A percentile compares a stretch with the other conserved stretches of the same genome.
Evolutionary conservation across 2,113 vertebrate genomes (phyloP).

Genomic region (Peromyscus polionotus): DNA sequence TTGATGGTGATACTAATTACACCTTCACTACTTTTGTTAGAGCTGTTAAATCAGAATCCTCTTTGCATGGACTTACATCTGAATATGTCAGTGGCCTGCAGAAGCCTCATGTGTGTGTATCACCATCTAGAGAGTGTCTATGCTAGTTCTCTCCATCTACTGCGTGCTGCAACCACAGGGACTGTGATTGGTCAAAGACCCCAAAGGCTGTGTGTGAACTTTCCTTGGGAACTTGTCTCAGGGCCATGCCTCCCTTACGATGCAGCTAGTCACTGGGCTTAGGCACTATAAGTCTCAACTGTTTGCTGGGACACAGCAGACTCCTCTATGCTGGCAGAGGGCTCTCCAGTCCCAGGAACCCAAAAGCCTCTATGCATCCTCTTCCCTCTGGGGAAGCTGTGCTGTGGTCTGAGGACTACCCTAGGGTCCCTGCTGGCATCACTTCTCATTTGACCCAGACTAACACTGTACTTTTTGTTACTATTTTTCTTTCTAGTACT

Average conservation of each 20-base stretch:
- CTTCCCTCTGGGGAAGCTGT: background rate
- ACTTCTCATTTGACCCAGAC: background rate
- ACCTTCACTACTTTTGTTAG: background rate
- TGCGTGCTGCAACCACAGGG: background rate
- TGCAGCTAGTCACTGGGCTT: background rate
- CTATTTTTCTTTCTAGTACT: conserved; percentile 34
- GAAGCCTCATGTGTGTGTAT: background rate
- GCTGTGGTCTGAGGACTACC: background rate
- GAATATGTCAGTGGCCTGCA: background rate
- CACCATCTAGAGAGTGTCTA: background rate
- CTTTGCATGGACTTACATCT: background rate
- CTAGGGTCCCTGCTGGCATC: background rate
- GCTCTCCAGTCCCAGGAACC: background rate
- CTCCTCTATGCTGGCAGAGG: background rate
- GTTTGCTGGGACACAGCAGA: background rate
- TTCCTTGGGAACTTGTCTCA: background rate
- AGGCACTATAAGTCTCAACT: background rate
- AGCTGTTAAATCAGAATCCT: background rate
- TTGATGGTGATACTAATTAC: background rate
- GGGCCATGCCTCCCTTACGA: background rate
- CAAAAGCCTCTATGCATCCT: background rate
- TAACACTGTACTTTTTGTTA: conserved; percentile 10
- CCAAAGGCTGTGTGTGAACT: background rate
- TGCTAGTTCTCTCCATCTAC: background rate
- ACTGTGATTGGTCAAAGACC: background rate